Conservation (phyloP, 2,797 vertebrate genomes). For the Muscicapa striata region DNA sequence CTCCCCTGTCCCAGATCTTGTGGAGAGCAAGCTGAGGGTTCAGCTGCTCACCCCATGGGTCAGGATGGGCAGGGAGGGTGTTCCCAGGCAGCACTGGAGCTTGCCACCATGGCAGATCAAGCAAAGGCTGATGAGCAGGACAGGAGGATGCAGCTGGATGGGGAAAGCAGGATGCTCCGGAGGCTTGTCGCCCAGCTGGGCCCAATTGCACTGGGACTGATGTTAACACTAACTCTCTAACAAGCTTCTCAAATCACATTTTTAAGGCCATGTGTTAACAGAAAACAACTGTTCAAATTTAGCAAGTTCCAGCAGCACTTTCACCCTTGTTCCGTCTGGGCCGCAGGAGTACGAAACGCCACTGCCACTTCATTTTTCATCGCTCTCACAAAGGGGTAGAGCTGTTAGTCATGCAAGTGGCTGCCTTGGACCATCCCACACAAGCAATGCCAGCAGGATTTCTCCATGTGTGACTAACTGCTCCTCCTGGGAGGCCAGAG, state of each 20-base stretch:
- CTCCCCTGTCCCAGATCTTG: accelerated
- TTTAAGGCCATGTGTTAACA: conserved; percentile 43
- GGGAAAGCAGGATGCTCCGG: not conserved
- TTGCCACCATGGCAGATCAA: not conserved
- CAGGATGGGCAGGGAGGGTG: not conserved
- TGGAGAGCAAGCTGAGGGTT: not conserved
- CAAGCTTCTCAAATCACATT: conserved; percentile 29
- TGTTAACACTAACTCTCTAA: conserved; percentile 20
- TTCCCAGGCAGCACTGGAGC: not conserved
- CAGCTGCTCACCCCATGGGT: not conserved
- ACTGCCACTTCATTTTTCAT: not conserved
- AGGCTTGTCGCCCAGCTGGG: not conserved
- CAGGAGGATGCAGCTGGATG: not conserved
- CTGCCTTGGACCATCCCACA: not conserved
- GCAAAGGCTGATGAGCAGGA: not conserved
- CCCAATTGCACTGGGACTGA: not conserved
- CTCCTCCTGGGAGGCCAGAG: not conserved
- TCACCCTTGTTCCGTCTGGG: conserved; percentile 1
- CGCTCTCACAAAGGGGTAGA: not conserved
- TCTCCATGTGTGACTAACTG: not conserved
- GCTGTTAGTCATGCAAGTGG: not conserved
- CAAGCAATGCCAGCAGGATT: not conserved
- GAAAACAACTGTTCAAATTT: conserved; percentile 57
- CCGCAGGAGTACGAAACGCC: not conserved
- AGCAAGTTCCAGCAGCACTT: conserved; percentile 33